Percentiles rank a stretch among this genome's conserved stretches.
phyloP scores from a whole-genome alignment of 2,113 vertebrate species.

The Antechinus stuartii region DNA sequence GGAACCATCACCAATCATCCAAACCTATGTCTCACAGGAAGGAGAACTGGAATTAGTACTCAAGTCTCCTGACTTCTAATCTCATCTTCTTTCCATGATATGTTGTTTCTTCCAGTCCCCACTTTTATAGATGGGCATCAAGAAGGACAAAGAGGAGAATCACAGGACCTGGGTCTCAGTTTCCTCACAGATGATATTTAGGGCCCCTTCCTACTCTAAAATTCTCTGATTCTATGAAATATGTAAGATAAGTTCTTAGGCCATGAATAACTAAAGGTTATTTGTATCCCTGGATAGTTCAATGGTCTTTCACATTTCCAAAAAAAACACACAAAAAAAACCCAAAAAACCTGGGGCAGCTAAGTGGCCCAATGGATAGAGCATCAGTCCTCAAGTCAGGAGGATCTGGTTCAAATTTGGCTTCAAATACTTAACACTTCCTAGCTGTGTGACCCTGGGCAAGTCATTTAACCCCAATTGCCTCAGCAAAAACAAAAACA shows the following conservation, averaged over 20 bases:
- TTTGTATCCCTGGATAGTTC: not conserved
- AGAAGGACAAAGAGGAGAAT: not conserved
- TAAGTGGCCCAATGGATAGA: too few relatives aligned
- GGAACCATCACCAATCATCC: too few relatives aligned
- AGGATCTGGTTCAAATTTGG: too few relatives aligned
- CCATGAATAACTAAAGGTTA: not conserved
- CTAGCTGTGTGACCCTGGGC: too few relatives aligned
- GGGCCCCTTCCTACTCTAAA: not conserved
- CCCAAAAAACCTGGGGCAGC: too few relatives aligned
- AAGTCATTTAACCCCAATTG: too few relatives aligned
- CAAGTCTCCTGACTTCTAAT: not conserved
- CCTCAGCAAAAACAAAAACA: too few relatives aligned
- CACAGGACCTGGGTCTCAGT: not conserved
- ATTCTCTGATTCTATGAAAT: not conserved
- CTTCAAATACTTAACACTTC: too few relatives aligned
- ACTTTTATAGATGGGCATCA: not conserved
- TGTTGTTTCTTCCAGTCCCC: not conserved
- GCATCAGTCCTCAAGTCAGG: too few relatives aligned
- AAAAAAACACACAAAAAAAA: not conserved
- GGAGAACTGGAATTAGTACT: not conserved
- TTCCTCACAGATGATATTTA: not conserved
- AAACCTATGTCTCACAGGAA: not conserved
- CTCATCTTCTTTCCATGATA: not conserved
- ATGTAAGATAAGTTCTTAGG: not conserved
- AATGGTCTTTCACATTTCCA: not conserved